Base-by-base conservation (phyloP, 2,888 invertebrate genomes). In the Tetanocera ferruginea region DNA sequence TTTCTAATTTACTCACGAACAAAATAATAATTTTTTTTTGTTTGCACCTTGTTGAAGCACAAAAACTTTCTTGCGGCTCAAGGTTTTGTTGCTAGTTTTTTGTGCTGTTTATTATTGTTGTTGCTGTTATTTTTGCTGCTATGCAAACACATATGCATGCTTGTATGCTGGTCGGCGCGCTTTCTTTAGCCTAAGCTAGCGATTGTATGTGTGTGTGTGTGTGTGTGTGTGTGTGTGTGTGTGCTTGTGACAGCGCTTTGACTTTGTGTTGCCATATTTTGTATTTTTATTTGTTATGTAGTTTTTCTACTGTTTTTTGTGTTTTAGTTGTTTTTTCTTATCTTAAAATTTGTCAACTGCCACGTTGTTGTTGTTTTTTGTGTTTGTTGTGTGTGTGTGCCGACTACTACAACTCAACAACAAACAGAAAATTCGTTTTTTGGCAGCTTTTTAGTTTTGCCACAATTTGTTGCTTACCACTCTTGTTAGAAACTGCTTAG, bases 1-100 rank as follows among this genome's bases (percentile, higher is more conserved):
- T 69, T 69, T 69, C 69, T 69, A 69, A 69, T 69, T 69, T 51
- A 69, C 69, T 69, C 25, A 69, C 69, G 51, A 49, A 19, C 51
- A 69, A 19, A 69, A 49, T 69, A 51, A 69, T 60, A 60, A 57
- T 57, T 57, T 23, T 6, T 69, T 69, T 69, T 51, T 34, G 28
- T 17, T 51, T 69, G 64, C 64, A 64, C 64, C 64, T 69, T 51
- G 49, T n/a, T 25, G 51, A 49, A 25, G 57, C 19, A 25, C 28
- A 31, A 19, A 25, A 49, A 51, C n/a, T 51, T 69, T 51, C 69
- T 67, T 69, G 49, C 28, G 23, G 69, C 31, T 69, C 55, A 55
- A 23, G 25, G 28, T 60, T 19, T 57, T 57, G 23, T 57, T 23
- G 60, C 60, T 34, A 64, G 64, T 64, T 64, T 64, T 34, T 2